These are phyloP conservation scores for Hemaris fuciformis DNA, from an alignment of 2,888 invertebrate genomes.

Conservation along the genomic window DNA sequence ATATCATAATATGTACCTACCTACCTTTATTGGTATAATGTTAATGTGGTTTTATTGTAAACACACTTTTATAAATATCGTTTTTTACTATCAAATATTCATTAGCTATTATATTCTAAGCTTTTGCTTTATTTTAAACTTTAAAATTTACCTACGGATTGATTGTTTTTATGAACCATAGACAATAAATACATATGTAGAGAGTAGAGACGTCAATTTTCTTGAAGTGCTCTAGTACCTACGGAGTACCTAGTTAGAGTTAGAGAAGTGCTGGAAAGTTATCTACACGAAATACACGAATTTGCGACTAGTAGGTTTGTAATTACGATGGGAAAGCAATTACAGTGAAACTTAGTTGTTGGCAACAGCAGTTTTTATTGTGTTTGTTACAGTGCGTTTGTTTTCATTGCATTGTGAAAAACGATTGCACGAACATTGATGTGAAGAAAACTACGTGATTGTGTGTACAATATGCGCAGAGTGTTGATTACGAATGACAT, in stretches of 20 bases:
- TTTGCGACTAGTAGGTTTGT: not conserved
- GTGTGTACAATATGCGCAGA: conserved; percentile 74
- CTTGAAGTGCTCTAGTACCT: not conserved
- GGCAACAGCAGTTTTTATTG: conserved; percentile 34
- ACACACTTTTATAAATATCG: no score
- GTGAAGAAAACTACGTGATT: conserved; percentile 56
- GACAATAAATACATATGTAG: not conserved
- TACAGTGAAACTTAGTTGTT: conserved; percentile 37
- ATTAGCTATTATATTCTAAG: not conserved
- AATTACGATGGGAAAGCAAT: conserved; percentile 36
- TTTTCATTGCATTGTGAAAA: conserved; percentile 37
- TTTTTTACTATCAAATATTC: not conserved
- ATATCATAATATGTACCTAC: no score
- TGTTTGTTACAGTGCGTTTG: conserved; percentile 42
- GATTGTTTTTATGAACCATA: not conserved
- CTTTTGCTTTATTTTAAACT: no score
- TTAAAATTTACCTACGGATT: no score
- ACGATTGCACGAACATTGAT: conserved; percentile 43
- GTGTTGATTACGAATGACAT: conserved; percentile 78
- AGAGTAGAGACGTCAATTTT: not conserved
- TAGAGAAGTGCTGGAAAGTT: not conserved
- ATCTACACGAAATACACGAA: conserved; percentile 25
- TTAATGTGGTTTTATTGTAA: no score
- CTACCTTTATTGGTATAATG: no score
- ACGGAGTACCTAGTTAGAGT: not conserved